A percentile compares a stretch with the other conserved stretches of the same genome.
These are phyloP conservation scores for Acrobeloides nanus DNA, from an alignment of 2,888 invertebrate genomes.

Conservation along the genomic window DNA sequence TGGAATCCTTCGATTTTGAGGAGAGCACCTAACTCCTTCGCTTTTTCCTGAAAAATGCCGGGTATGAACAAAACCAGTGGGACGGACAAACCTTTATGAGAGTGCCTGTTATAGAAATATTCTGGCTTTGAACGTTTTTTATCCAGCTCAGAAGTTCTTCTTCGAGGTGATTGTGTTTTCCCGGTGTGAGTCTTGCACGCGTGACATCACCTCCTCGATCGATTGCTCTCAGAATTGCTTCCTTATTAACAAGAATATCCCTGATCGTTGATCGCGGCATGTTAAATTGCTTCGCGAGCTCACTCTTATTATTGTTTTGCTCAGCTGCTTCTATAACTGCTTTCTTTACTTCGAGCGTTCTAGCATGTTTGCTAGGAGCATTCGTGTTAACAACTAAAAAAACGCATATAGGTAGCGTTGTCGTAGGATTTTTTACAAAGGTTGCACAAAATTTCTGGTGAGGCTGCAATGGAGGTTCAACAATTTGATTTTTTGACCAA, in stretches of 20 bases:
- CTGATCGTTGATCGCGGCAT: neutral
- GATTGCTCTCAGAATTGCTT: too few species aligned
- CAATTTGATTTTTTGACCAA: too few species aligned
- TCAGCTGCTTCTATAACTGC: too few species aligned
- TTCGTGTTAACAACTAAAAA: too few species aligned
- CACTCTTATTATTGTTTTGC: neutral
- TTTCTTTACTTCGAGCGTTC: too few species aligned
- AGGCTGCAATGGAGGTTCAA: too few species aligned
- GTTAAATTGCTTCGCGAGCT: slow-evolving; percentile 1
- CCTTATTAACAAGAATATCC: neutral
- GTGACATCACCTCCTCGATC: neutral
- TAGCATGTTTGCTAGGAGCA: too few species aligned
- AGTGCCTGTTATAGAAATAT: slow-evolving; percentile 1
- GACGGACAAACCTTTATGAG: neutral
- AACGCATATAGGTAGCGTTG: too few species aligned
- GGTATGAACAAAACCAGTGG: neutral
- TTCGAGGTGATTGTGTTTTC: neutral
- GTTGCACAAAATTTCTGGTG: too few species aligned
- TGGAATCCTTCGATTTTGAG: neutral
- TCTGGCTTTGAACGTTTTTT: too few species aligned
- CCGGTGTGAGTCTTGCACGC: neutral
- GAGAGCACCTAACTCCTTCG: neutral
- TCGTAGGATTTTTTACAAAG: too few species aligned
- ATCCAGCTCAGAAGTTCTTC: neutral
- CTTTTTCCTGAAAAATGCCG: neutral